A percentile compares a stretch with the other conserved stretches of the same genome.
These are phyloP conservation scores for Actenoides hombroni DNA, from an alignment of 2,113 vertebrate genomes.

Conservation along the genomic window DNA sequence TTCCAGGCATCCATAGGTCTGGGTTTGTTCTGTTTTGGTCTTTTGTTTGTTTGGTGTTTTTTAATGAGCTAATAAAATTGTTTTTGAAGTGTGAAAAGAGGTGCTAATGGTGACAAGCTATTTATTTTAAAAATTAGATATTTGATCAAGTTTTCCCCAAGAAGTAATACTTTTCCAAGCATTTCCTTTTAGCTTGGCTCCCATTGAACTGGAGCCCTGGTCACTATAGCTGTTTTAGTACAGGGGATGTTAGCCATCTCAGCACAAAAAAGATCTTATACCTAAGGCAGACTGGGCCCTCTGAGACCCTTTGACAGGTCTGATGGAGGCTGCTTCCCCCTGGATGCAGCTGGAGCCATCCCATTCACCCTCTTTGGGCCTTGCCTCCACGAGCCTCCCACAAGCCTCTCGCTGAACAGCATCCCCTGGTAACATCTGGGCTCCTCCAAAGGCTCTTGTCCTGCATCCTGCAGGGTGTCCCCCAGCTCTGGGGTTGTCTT, in stretches of 20 bases:
- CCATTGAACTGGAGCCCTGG: not conserved
- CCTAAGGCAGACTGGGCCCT: too few species aligned
- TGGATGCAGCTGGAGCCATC: not conserved
- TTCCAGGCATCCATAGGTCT: not conserved
- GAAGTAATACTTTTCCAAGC: not conserved
- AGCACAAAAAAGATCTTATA: not conserved
- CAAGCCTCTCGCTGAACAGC: not conserved
- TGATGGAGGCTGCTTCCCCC: not conserved
- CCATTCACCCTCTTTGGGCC: not conserved
- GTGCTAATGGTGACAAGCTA: not conserved
- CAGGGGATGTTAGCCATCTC: rapidly evolving
- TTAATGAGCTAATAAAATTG: not conserved
- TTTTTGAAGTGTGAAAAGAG: not conserved
- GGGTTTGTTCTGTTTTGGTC: not conserved
- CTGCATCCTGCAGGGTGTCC: not conserved
- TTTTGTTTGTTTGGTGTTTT: not conserved
- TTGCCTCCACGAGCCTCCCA: not conserved
- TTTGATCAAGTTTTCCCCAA: not conserved
- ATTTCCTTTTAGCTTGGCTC: not conserved
- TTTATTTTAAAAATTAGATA: too few species aligned
- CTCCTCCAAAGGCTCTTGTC: not conserved
- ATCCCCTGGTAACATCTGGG: not conserved
- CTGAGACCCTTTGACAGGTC: not conserved
- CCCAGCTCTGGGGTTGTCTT: not conserved
- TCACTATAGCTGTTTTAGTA: not conserved